Evolutionary conservation across 2,797 vertebrate species (phyloP).

Genomic region (Halcyon badia): DNA sequence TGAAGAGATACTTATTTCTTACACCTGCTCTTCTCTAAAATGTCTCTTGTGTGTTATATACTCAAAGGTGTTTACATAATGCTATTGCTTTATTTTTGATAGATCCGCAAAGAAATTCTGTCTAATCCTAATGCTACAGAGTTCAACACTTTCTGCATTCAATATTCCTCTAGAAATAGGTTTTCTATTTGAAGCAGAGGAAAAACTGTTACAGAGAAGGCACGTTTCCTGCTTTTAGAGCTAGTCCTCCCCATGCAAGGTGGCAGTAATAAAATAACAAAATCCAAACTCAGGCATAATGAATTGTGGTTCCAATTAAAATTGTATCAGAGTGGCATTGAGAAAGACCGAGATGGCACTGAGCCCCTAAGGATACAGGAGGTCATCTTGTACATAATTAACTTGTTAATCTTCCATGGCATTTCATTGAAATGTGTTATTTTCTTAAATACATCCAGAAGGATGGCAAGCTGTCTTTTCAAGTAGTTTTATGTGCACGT

Average conservation of each 20-base stretch:
- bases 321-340: neutral
- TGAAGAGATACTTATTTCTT: neutral
- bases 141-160: neutral
- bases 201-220: neutral
- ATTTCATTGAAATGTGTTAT: neutral
- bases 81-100: neutral
- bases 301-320: neutral
- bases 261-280: neutral
- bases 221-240: neutral
- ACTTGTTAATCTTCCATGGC: constrained; percentile 31
- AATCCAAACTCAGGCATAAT: neutral
- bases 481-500: neutral
- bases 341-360: neutral
- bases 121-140: neutral
- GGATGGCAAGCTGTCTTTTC: neutral
- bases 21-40: neutral
- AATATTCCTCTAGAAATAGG: neutral
- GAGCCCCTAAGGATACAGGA: constrained; percentile 12
- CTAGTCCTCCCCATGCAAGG: neutral
- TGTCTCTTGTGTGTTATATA: neutral
- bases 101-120: neutral
- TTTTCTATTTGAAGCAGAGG: neutral
- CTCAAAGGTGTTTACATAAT: neutral
- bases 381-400: constrained; percentile 43
- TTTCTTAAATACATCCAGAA: constrained; percentile 14